phyloP scores from a whole-genome alignment of 30 jellyfish, hydroid and myxozoan species.

The Aurelia aurita region DNA sequence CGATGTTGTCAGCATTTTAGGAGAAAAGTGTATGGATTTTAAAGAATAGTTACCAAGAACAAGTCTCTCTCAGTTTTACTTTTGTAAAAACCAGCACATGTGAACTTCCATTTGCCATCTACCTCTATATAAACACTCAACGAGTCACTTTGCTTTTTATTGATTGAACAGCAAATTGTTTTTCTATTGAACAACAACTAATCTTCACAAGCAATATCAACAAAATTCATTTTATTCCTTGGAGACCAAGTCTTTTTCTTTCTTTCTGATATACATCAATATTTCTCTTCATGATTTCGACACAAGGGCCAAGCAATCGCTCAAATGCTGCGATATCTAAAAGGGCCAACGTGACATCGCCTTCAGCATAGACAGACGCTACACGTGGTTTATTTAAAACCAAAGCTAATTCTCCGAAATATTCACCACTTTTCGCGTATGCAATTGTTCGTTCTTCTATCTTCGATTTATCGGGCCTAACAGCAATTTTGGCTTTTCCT shows the following conservation, averaged over 20 bases:
- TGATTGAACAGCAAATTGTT: no score
- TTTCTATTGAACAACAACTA: no score
- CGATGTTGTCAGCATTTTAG: no score
- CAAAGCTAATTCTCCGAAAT: conserved; percentile 96
- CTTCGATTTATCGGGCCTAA: conserved; percentile 59
- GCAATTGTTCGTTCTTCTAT: conserved; percentile 80
- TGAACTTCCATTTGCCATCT: no score
- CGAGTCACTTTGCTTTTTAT: no score
- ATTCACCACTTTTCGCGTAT: conserved; percentile 78
- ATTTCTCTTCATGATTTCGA: conserved; percentile 93
- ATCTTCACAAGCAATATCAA: background rate
- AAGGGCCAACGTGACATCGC: conserved; percentile 78
- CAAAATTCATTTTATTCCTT: conserved; percentile 48
- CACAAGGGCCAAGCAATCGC: conserved; percentile 97
- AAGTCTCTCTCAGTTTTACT: no score
- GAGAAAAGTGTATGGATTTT: no score
- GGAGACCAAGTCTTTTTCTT: conserved; percentile 87
- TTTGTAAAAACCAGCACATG: no score
- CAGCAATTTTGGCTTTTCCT: conserved; percentile 88
- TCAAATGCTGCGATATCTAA: conserved; percentile 95
- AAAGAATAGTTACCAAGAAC: no score
- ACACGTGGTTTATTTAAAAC: conserved; percentile 94
- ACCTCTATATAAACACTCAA: no score
- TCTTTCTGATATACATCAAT: conserved; percentile 86
- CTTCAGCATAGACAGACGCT: conserved; percentile 95